Base-by-base conservation (phyloP, 2,888 invertebrate species). In the Exocentrus adspersus region DNA sequence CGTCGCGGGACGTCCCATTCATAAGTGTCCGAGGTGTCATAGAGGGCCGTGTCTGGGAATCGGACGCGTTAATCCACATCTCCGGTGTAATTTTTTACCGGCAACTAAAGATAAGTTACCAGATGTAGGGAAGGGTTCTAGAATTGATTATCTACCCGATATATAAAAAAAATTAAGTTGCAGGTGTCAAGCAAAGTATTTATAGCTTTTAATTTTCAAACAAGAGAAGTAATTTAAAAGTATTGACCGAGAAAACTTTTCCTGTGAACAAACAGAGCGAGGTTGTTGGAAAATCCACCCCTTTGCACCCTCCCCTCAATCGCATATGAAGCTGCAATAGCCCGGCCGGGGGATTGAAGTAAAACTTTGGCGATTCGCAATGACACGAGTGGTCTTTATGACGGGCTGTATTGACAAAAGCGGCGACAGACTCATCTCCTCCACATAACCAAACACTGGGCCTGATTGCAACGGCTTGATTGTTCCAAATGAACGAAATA, bases 351-450 rank as follows among this genome's bases (percentile, higher is more conserved):
- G 45, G 79, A 62, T 62, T 56, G 65, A 68, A 60, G 57, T 41
- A 64, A 71, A 71, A 71, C 67, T 71, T 70, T 66, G 53, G 67
- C 50, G 65, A 85, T 85, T 85, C 84, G 82, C 81, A 83, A 84
- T 85, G 85, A 85, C 86, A 84, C 85, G 84, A 85, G 85, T 86
- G 86, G 84, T 84, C 84, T 86, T 86, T 86, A 86, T 85, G 20
- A 37, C 37, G 83, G 77, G 72, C 79, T 82, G 82, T 85, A 85
- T 85, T 85, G 85, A 85, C 84, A 85, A 85, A 85, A 85, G 84
- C 83, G 83, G 83, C 84, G 82, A 78, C 78, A 77, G 79, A 81
- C 82, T 81, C 80, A 79, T 81, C 80, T 79, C 78, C 64, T 62
- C 81, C 80, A 83, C 82, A 84, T 83, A 83, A 83, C 83, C 81